Conservation (phyloP, 2,888 invertebrate genomes). For the Teleogryllus oceanicus region DNA sequence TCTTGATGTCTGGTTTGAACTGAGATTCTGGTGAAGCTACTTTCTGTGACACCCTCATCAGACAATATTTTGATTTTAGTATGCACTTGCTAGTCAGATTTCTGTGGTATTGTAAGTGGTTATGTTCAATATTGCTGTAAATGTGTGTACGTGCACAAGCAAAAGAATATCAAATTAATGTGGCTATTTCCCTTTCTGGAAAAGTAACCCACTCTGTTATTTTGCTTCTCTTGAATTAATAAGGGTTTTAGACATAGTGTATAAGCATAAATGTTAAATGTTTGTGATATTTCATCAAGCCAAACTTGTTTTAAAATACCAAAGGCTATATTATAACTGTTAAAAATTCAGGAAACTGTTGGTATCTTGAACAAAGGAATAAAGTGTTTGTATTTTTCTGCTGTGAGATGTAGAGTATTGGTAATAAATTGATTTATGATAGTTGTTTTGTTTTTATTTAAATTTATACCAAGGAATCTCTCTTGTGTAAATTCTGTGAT, state of each 20-base stretch:
- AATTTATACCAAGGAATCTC: too few species aligned
- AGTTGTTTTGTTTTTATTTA: neutral
- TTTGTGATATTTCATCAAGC: constrained; percentile 2
- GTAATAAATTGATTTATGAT: constrained; percentile 18
- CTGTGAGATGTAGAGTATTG: constrained; percentile 10
- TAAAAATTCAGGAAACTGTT: neutral
- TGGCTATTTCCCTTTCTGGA: neutral
- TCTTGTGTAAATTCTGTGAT: too few species aligned
- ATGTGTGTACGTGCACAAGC: neutral
- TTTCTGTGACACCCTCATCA: constrained; percentile 1
- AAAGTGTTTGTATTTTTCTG: constrained; percentile 18
- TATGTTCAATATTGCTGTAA: neutral
- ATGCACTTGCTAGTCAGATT: constrained; percentile 18
- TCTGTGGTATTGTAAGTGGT: neutral
- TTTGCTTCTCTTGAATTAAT: constrained; percentile 7
- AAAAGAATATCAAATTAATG: neutral
- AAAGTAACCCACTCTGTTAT: neutral
- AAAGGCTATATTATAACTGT: constrained; percentile 11
- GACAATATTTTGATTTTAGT: constrained; percentile 9
- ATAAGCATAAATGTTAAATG: constrained; percentile 18
- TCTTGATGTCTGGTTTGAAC: neutral
- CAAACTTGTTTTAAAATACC: constrained; percentile 18
- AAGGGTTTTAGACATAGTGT: neutral
- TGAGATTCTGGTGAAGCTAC: neutral
- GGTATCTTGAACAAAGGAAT: neutral